Percentiles rank a stretch among this genome's conserved stretches.
These are phyloP conservation scores for Esox niger DNA, from an alignment of 2,113 vertebrate species.

Conservation along the genomic window DNA sequence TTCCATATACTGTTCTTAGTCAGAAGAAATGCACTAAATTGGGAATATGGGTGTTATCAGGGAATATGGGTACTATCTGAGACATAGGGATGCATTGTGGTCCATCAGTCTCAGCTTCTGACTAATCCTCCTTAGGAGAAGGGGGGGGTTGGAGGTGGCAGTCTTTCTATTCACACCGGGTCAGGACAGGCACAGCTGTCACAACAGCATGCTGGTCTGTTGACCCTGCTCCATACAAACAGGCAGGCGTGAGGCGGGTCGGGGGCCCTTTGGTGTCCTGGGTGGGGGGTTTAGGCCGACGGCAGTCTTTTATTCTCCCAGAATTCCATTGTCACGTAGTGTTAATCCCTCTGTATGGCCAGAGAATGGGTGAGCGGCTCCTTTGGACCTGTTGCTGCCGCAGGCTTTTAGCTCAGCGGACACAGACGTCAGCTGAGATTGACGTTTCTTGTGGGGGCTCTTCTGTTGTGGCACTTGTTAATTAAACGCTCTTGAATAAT, in stretches of 20 bases:
- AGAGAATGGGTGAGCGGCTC: slow-evolving; percentile 2
- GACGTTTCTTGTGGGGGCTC: no score
- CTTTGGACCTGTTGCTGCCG: slow-evolving; percentile 4
- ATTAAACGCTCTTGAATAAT: no score
- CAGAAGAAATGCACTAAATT: no score
- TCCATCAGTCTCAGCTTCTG: not conserved
- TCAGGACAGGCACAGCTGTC: slow-evolving; percentile 45
- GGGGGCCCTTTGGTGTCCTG: slow-evolving; percentile 6
- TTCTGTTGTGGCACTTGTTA: not conserved
- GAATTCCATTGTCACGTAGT: slow-evolving; percentile 40
- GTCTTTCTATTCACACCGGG: slow-evolving; percentile 16
- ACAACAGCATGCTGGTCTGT: slow-evolving; percentile 47
- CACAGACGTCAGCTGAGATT: not conserved
- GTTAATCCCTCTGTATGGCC: slow-evolving; percentile 26
- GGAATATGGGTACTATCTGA: not conserved
- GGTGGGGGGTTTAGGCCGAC: not conserved
- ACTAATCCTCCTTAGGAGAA: slow-evolving; percentile 15
- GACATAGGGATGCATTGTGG: not conserved
- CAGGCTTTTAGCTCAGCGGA: not conserved
- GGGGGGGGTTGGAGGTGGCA: not conserved
- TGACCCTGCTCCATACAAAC: slow-evolving; percentile 44
- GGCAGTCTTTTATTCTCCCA: slow-evolving; percentile 39
- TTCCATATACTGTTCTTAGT: no score
- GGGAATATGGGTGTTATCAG: not conserved
- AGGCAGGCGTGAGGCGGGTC: slow-evolving; percentile 9